Evolutionary conservation across 2,888 invertebrate species (phyloP).

Genomic region (Aspidiotus destructor): DNA sequence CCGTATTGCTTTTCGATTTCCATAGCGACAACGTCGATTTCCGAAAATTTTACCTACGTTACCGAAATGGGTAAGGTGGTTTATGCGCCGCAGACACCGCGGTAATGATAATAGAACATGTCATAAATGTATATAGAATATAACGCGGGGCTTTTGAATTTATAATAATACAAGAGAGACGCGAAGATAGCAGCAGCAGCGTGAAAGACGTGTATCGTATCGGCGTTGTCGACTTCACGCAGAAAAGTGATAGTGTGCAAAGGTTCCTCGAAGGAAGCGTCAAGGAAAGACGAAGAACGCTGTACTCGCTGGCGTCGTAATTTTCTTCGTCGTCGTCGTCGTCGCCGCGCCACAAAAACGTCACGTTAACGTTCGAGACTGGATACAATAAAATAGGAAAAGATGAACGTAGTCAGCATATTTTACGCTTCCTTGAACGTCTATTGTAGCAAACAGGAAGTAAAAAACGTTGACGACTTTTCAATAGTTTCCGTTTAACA

Average conservation of each 20-base stretch:
- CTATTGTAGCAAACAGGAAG: slow-evolving; percentile 29
- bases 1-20: not conserved
- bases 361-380: not conserved
- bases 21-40: not conserved
- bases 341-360: not conserved
- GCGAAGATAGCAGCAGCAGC: slow-evolving; percentile 1
- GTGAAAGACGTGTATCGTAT: not conserved
- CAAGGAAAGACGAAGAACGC: not conserved
- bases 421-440: slow-evolving; percentile 30
- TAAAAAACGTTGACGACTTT: slow-evolving; percentile 30
- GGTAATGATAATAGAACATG: slow-evolving; percentile 2
- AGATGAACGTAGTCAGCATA: slow-evolving; percentile 27
- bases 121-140: not conserved
- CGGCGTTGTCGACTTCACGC: not conserved
- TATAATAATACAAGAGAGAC: not conserved
- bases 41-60: not conserved
- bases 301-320: not conserved
- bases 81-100: not conserved
- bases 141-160: not conserved
- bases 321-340: too few species aligned
- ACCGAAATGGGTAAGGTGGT: not conserved
- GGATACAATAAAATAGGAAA: not conserved
- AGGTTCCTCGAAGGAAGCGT: not conserved
- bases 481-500: slow-evolving; percentile 30
- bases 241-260: not conserved